Evolutionary conservation across 2,113 vertebrate species (phyloP), one percentile per base, ranked within the genome.

Genomic region (Thalassarche chlororhynchos): DNA sequence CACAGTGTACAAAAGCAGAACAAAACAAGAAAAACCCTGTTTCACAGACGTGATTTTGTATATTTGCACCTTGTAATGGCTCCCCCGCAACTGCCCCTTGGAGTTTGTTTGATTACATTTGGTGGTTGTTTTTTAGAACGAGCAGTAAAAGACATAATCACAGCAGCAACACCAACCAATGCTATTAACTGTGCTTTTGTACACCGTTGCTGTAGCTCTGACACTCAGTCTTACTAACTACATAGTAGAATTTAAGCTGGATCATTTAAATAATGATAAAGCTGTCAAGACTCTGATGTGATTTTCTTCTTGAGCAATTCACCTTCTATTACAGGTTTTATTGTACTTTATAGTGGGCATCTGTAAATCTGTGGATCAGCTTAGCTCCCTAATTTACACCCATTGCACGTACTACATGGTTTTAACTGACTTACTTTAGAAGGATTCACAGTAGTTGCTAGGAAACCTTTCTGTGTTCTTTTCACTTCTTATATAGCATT

Each of bases 391-490:
- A 44, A 95, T 98, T 98, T 97, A 96, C 87, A 98, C 96, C 87
- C 97, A 12, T 68, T 72, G 94, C 98, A 98, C 91, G 92, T 97
- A 97, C 95, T 87, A 47, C 88, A 87, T 65, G 93, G 96, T 96
- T 98, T 98, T 98, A 98, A 98, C 95, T 95, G 97, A 98, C 97
- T 98, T 88, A 92, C 97, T 98, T 98, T 97, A 95, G 96, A 98
- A 96, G 87, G 95, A 98, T 98, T 98, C 94, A 97, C 95, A 96
- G 96, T 97, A 98, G 98, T 98, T 98, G 95, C 98, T 98, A 98
- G 98, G 98, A 98, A 98, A 98, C 97, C 93, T 97, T 98, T 97
- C 97, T 98, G 94, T 98, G 97, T 98, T 98, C 97, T 98, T 98
- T 97, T 98, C 93, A 92, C 90, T 97, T 98, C 98, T 97, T 97